phyloP scores from a whole-genome alignment of 2,888 invertebrate genomes.

The Epicampocera succincta region DNA sequence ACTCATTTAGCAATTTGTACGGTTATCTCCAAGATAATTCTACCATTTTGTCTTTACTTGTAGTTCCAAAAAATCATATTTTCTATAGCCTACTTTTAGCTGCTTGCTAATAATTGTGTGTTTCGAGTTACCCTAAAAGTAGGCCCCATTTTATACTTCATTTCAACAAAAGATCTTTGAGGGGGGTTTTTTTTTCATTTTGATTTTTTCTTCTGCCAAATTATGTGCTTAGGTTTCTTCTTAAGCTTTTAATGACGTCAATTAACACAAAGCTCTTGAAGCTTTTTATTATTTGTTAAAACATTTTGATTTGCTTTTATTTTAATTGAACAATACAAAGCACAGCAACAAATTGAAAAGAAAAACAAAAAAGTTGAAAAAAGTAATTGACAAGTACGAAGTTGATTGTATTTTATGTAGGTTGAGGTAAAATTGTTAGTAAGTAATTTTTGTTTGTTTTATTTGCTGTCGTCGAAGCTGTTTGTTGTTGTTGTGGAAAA shows the following conservation, averaged over 20 bases:
- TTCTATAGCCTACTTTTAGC: conserved; percentile 62
- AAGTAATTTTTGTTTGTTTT: conserved; percentile 25
- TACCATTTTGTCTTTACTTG: neutral
- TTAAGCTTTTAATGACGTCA: conserved; percentile 55
- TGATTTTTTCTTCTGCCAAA: neutral
- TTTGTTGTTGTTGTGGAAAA: conserved; percentile 38
- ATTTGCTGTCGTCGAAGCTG: conserved; percentile 33
- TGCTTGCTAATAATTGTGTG: neutral
- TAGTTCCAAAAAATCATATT: conserved; percentile 8
- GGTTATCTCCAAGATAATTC: conserved; percentile 38
- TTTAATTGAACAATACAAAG: conserved; percentile 57
- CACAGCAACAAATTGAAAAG: conserved; percentile 33
- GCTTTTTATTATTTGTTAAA: conserved; percentile 37
- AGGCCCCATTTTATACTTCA: conserved; percentile 25
- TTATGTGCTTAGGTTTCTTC: neutral
- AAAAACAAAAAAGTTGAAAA: conserved; percentile 28
- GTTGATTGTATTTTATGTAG: conserved; percentile 71
- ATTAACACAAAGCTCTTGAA: conserved; percentile 39
- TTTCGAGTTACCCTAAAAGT: conserved; percentile 26
- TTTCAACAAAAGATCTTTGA: conserved; percentile 3
- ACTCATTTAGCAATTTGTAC: conserved; percentile 1
- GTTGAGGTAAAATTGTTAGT: conserved; percentile 70
- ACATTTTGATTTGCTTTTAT: conserved; percentile 43
- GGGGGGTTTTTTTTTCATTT: neutral
- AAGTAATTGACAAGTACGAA: conserved; percentile 69